phyloP scores from a whole-genome alignment of 2,888 invertebrate species.

The Aethes cnicana region DNA sequence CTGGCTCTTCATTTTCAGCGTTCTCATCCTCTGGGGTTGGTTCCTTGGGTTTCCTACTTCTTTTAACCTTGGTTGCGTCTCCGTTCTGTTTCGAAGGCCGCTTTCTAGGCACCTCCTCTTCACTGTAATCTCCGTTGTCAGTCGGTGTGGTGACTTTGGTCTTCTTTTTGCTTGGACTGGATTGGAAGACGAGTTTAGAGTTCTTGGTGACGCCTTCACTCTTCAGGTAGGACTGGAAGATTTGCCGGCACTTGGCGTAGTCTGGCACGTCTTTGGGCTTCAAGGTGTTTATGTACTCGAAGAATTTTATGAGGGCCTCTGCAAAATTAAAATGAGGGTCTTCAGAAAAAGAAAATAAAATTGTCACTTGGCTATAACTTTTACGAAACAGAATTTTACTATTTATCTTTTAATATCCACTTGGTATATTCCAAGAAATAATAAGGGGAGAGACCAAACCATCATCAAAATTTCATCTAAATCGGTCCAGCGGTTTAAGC shows the following conservation, averaged over 20 bases:
- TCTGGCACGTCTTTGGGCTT: constrained; percentile 88
- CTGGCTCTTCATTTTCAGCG: constrained; percentile 56
- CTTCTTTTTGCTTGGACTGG: constrained; percentile 52
- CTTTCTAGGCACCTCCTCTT: constrained; percentile 36
- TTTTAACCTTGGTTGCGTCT: constrained; percentile 35
- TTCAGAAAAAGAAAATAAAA: too few species aligned
- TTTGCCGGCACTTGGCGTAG: constrained; percentile 86
- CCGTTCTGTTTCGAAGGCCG: constrained; percentile 35
- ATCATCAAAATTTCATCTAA: too few species aligned
- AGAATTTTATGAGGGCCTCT: constrained; percentile 84
- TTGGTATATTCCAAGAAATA: too few species aligned
- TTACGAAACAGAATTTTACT: too few species aligned
- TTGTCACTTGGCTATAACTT: too few species aligned
- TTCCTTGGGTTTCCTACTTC: constrained; percentile 36
- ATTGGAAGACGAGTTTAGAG: constrained; percentile 85
- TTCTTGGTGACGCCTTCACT: constrained; percentile 79
- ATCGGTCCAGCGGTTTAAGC: too few species aligned
- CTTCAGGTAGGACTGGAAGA: constrained; percentile 86
- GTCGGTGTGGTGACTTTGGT: constrained; percentile 12
- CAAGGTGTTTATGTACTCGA: constrained; percentile 86
- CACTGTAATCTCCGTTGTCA: constrained; percentile 15
- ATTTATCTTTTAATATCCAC: too few species aligned
- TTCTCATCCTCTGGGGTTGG: constrained; percentile 42
- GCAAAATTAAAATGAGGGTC: constrained; percentile 46
- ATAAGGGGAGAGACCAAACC: too few species aligned